These are phyloP conservation scores for Lasius platythorax DNA, from an alignment of 2,888 invertebrate species.

Conservation along the genomic window DNA sequence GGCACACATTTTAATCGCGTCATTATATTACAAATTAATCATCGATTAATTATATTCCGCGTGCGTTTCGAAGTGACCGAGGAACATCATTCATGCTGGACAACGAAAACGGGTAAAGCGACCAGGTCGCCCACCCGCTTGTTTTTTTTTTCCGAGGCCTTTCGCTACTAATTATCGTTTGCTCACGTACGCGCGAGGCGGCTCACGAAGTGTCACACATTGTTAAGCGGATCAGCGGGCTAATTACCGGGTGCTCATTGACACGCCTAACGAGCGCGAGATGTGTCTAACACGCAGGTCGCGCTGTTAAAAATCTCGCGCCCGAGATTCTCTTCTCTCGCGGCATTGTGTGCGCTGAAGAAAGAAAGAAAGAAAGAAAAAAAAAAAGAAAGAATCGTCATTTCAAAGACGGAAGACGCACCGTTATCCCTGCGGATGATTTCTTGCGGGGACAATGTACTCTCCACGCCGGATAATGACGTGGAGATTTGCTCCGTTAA, in stretches of 20 bases:
- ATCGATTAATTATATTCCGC: conserved; percentile 1
- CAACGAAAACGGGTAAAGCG: conserved; percentile 39
- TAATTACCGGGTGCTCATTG: conserved; percentile 45
- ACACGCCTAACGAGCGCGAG: conserved; percentile 46
- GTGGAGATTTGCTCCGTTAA: conserved; percentile 39
- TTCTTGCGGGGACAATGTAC: conserved; percentile 46
- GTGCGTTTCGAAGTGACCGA: not conserved
- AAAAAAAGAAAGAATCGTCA: not conserved
- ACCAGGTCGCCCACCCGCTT: conserved; percentile 31
- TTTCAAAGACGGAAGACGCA: conserved; percentile 42
- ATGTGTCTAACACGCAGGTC: not conserved
- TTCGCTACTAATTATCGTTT: conserved; percentile 37
- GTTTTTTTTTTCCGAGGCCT: conserved; percentile 5
- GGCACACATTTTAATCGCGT: not conserved
- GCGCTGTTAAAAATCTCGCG: conserved; percentile 18
- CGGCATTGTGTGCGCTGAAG: conserved; percentile 13
- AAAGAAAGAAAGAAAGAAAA: not conserved
- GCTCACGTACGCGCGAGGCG: conserved; percentile 30
- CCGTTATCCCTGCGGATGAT: conserved; percentile 48
- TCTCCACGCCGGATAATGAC: conserved; percentile 24
- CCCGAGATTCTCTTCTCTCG: conserved; percentile 11
- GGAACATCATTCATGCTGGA: not conserved
- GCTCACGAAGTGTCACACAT: conserved; percentile 46
- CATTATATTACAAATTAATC: not conserved
- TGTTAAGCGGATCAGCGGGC: conserved; percentile 48